Percentiles rank a stretch among this genome's conserved stretches.
Evolutionary conservation across 2,113 vertebrate species (phyloP).

Genomic region (Girardinichthys multiradiatus): DNA sequence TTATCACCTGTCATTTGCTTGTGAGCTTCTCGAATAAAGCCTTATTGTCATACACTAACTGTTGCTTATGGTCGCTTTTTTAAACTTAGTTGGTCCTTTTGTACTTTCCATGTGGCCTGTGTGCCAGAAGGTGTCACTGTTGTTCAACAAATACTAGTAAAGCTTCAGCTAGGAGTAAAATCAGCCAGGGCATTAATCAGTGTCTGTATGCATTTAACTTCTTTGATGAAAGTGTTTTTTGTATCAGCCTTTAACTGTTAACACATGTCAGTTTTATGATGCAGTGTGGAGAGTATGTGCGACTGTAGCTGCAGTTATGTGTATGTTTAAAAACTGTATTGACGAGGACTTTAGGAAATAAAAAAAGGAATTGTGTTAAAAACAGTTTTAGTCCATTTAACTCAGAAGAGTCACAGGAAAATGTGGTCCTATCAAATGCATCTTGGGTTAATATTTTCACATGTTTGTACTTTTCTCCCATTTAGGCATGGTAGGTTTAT

Average conservation of each 20-base stretch:
- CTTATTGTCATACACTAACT: constrained; percentile 57
- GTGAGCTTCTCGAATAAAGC: constrained; percentile 74
- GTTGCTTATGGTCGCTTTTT: neutral
- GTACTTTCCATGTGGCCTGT: constrained; percentile 5
- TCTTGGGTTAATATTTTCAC: neutral
- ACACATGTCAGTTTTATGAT: neutral
- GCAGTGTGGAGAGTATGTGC: neutral
- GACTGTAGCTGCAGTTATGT: neutral
- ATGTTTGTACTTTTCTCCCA: neutral
- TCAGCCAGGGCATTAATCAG: neutral
- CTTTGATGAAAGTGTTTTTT: neutral
- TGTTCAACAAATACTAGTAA: constrained; percentile 26
- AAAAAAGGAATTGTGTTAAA: neutral
- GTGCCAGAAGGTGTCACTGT: constrained; percentile 71
- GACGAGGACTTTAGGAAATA: neutral
- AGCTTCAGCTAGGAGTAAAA: neutral
- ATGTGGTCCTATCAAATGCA: neutral
- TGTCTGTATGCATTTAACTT: neutral
- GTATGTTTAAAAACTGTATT: neutral
- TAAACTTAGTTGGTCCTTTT: neutral
- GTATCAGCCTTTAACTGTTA: constrained; percentile 7
- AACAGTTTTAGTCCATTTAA: neutral
- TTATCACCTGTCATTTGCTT: constrained; percentile 46
- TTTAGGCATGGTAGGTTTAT: neutral
- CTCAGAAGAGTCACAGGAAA: neutral